Evolutionary conservation across 1,140 invertebrate genomes (phyloP).

Genomic region (Trachymyrmex septentrionalis): DNA sequence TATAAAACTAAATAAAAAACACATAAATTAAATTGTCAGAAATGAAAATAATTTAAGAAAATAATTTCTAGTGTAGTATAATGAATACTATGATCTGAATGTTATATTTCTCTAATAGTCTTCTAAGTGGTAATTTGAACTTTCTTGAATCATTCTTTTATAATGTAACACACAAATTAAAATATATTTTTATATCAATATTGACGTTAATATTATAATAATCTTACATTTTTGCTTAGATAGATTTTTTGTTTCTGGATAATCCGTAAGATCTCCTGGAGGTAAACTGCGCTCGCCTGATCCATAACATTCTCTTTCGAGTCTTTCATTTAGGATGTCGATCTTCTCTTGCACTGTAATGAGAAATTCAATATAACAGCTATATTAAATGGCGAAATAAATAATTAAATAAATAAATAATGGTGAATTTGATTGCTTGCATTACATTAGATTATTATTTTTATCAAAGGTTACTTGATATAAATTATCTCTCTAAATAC

Average conservation of each 20-base stretch:
- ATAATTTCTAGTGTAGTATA: neutral
- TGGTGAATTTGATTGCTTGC: too few species aligned
- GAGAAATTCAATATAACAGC: neutral
- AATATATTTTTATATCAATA: neutral
- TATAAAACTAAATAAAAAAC: neutral
- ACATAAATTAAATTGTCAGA: neutral
- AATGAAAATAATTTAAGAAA: slow-evolving; percentile 19
- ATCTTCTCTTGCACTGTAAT: slow-evolving; percentile 95
- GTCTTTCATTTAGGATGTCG: slow-evolving; percentile 92
- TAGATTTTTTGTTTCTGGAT: slow-evolving; percentile 87
- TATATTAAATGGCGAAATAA: too few species aligned
- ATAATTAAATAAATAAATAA: too few species aligned
- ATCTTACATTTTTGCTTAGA: slow-evolving; percentile 91
- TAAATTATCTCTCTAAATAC: too few species aligned
- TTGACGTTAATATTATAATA: neutral
- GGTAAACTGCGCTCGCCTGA: slow-evolving; percentile 89
- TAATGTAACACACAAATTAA: slow-evolving; percentile 1
- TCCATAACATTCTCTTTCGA: slow-evolving; percentile 91
- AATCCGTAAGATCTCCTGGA: slow-evolving; percentile 84
- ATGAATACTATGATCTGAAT: neutral
- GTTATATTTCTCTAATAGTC: neutral
- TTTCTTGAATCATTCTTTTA: neutral
- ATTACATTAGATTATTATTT: too few species aligned
- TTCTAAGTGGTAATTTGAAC: neutral
- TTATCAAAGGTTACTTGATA: too few species aligned